Conservation (phyloP, 2,797 vertebrate species). For the Calcarius lapponicus region DNA sequence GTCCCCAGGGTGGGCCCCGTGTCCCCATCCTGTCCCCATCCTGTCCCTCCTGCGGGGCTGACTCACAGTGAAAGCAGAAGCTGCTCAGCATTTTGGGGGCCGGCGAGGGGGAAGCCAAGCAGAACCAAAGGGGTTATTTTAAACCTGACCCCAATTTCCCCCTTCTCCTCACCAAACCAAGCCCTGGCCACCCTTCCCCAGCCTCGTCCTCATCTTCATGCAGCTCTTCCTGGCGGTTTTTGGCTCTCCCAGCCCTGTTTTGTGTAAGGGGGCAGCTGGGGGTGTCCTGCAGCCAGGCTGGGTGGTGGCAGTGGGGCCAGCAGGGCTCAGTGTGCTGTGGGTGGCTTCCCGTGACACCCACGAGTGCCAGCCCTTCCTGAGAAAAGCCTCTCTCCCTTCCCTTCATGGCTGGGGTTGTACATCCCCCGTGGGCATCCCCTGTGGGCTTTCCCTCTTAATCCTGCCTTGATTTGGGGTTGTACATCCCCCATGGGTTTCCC, state of each 20-base stretch:
- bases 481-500: not conserved
- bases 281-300: not conserved
- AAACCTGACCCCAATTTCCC: conserved; percentile 71
- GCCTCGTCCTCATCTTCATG: not conserved
- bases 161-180: not conserved
- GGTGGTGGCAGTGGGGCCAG: rapidly evolving
- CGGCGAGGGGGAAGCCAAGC: conserved; percentile 73
- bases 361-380: not conserved
- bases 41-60: conserved; percentile 34
- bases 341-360: not conserved
- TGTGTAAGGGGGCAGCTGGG: not conserved
- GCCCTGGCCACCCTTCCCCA: not conserved
- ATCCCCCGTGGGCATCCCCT: too few relatives aligned
- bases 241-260: rapidly evolving
- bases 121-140: conserved; percentile 79
- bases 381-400: not conserved
- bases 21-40: not conserved
- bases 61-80: conserved; percentile 85
- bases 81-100: conserved; percentile 41
- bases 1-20: not conserved
- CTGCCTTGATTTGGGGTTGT: not conserved
- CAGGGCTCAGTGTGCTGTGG: not conserved
- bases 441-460: not conserved
- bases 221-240: not conserved
- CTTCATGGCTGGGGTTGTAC: not conserved